A percentile compares a stretch with the other conserved stretches of the same genome.
These are phyloP conservation scores for Isoperla grammatica DNA, from an alignment of 2,888 invertebrate genomes.

Conservation along the genomic window DNA sequence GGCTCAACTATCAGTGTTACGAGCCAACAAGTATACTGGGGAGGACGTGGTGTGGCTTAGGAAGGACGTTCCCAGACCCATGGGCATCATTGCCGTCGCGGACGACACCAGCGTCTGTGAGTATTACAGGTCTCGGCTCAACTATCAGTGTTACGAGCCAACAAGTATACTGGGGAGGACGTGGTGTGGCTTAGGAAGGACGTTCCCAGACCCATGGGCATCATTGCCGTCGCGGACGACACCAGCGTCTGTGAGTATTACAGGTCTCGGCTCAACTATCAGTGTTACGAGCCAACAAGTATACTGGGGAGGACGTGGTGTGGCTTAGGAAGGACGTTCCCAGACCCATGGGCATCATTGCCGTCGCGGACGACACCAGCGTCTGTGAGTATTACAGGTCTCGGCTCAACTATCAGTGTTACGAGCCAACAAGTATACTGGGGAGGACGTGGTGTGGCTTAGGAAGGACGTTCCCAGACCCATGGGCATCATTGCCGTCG, in stretches of 20 bases:
- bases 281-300: constrained; percentile 74
- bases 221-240: constrained; percentile 70
- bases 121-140: too few species aligned
- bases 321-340: constrained; percentile 65
- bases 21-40: constrained; percentile 75
- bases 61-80: constrained; percentile 70
- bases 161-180: constrained; percentile 72
- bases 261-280: too few species aligned
- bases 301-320: constrained; percentile 64
- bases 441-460: constrained; percentile 61
- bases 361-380: constrained; percentile 65
- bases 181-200: constrained; percentile 62
- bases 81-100: constrained; percentile 78
- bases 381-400: too few species aligned
- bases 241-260: too few species aligned
- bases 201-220: constrained; percentile 78
- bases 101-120: constrained; percentile 63
- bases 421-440: constrained; percentile 73
- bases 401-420: too few species aligned
- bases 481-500: constrained; percentile 79
- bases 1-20: too few species aligned
- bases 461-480: constrained; percentile 70
- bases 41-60: constrained; percentile 61
- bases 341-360: constrained; percentile 81
- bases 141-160: constrained; percentile 73